These are phyloP conservation scores for Sceliomorpha sp. DNA, from an alignment of 2,888 invertebrate genomes.

Conservation along the genomic window DNA sequence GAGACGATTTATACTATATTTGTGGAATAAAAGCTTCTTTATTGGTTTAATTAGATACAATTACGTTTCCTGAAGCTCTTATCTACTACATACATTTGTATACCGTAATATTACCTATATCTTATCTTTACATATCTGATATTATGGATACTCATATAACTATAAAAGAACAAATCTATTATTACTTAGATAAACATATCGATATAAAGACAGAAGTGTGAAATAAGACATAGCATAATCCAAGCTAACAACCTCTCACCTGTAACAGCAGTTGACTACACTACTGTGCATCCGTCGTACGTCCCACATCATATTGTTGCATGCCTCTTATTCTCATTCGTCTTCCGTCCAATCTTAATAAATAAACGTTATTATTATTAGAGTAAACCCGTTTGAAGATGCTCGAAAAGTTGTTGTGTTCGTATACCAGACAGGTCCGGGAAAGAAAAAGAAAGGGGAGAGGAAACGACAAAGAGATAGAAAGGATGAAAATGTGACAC, in stretches of 20 bases:
- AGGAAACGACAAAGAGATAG: background rate
- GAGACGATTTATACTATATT: too few relatives aligned
- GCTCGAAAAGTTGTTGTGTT: conserved; percentile 7
- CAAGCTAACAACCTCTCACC: conserved; percentile 16
- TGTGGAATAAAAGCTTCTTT: too few relatives aligned
- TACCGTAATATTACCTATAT: too few relatives aligned
- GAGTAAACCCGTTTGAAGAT: conserved; percentile 29
- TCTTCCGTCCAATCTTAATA: conserved; percentile 50
- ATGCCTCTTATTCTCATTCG: conserved; percentile 31
- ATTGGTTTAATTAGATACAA: too few relatives aligned
- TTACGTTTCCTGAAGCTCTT: too few relatives aligned
- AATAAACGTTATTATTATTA: conserved; percentile 50
- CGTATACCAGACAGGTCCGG: background rate
- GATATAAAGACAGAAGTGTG: conserved; percentile 3
- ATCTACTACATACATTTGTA: too few relatives aligned
- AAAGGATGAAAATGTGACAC: background rate
- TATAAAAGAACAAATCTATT: too few relatives aligned
- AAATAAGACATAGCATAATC: conserved; percentile 5
- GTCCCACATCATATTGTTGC: conserved; percentile 26
- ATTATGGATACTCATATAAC: too few relatives aligned
- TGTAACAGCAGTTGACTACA: conserved; percentile 12
- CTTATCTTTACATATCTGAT: too few relatives aligned
- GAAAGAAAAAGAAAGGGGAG: background rate
- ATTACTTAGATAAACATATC: background rate
- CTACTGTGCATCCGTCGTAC: conserved; percentile 24